phyloP scores from a whole-genome alignment of 2,797 vertebrate genomes.

The Sciurus carolinensis region DNA sequence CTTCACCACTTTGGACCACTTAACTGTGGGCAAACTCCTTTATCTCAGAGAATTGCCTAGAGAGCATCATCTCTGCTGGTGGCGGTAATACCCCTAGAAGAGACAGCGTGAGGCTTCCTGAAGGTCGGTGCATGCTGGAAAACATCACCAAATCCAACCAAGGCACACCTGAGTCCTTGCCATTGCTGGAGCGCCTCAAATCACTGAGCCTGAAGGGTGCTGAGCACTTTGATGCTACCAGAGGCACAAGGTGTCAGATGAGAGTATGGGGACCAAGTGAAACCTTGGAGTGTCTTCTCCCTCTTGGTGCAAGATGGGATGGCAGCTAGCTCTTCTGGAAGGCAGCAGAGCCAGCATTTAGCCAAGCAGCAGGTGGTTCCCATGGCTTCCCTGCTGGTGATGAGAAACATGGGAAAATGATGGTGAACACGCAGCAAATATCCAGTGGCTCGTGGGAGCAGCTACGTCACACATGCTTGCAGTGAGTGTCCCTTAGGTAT shows the following conservation, averaged over 20 bases:
- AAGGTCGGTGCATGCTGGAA: neutral
- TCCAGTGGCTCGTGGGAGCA: neutral
- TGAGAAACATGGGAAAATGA: neutral
- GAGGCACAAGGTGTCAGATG: too few relatives aligned
- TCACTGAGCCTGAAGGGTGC: too few relatives aligned
- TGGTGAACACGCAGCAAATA: neutral
- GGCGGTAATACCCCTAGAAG: neutral
- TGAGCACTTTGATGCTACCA: rapidly evolving
- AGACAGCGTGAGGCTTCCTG: neutral
- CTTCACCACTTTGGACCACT: neutral
- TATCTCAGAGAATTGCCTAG: neutral
- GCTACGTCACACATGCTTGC: neutral
- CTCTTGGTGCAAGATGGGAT: neutral
- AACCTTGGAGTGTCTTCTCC: neutral
- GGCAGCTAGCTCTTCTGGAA: neutral
- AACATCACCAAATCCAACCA: neutral
- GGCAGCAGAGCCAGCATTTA: neutral
- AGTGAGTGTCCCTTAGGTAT: neutral
- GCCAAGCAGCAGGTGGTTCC: neutral
- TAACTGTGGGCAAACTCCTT: neutral
- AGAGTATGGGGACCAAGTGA: neutral
- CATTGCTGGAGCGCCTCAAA: too few relatives aligned
- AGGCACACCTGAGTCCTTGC: neutral
- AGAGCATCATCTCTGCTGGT: neutral
- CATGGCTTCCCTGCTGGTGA: neutral